Evolutionary conservation across 2,888 invertebrate species (phyloP).

Genomic region (Eubasilissa splendida): DNA sequence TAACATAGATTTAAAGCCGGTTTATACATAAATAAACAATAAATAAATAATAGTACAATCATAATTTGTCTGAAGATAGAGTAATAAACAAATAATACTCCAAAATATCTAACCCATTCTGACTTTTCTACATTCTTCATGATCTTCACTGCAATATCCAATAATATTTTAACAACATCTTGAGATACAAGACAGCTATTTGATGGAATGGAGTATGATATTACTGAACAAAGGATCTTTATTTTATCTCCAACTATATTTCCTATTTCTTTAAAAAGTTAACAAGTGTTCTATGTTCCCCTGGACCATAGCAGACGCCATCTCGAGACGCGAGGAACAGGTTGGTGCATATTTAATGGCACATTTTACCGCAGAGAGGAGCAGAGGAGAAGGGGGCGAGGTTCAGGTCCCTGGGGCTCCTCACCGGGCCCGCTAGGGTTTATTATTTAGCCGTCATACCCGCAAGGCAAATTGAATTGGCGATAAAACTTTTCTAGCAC

Average conservation of each 20-base stretch:
- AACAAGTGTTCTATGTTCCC: constrained; percentile 12
- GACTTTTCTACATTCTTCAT: no score
- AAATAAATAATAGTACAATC: no score
- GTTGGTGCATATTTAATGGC: constrained; percentile 57
- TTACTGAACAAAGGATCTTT: no score
- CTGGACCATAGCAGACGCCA: constrained; percentile 19
- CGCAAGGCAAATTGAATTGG: constrained; percentile 54
- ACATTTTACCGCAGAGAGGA: constrained; percentile 53
- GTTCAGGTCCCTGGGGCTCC: constrained; percentile 32
- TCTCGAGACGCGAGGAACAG: constrained; percentile 45
- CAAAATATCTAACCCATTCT: no score
- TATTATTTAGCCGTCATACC: constrained; percentile 57
- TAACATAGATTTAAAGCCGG: no score
- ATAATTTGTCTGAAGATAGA: no score
- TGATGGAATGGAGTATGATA: no score
- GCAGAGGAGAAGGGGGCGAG: constrained; percentile 25
- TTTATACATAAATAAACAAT: no score
- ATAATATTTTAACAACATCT: no score
- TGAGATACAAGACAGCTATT: no score
- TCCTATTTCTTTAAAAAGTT: background rate
- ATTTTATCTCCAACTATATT: background rate
- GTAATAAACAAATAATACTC: no score
- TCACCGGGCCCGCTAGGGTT: constrained; percentile 26
- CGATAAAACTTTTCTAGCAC: constrained; percentile 55
- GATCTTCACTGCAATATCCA: no score